Evolutionary conservation across 2,113 vertebrate species (phyloP), one percentile per base, ranked within the genome.

Genomic region (Dermatemys mawii): DNA sequence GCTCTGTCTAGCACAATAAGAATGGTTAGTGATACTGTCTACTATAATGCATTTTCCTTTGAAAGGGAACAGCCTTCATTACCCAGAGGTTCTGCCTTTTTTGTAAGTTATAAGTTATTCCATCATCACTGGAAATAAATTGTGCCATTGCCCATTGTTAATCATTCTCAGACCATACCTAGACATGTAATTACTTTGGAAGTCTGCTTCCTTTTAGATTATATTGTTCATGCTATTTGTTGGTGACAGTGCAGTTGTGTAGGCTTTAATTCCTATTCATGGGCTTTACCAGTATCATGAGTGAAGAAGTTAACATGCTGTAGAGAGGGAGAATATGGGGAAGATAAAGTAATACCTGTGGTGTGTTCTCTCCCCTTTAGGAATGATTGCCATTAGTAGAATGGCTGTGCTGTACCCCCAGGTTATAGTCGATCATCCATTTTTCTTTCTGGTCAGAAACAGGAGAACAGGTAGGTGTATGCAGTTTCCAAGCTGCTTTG

Each of bases 401-500:
- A 99, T 99, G 97, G 98, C 99, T 94, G 99, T 99, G 97, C 97
- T 99, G 93, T 99, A 99, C 89, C 99, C 99, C 48, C 99, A 99
- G 50, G 99, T 99, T 90, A 99, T 99, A 98, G 99, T 99, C 9
- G 99, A 99, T 95, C 99, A 99, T 93, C 99, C 99, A 1, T 99
- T 99, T 97, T 99, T 99, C 97, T 99, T 99, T 92, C 92, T 99
- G 97, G 98, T 99, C 97, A 98, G 99, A 97, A 99, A 99, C 90
- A 98, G 99, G 94, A 99, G 97, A 97, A 99, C 99, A 98, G 99
- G 99, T 99, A 70, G 96, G 98, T 92, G 6, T n/a, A 41, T 24
- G 41, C 53, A 78, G 17, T 27, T 26, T 29, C 60, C 46, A n/a
- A 82, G 38, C 11, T 3, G 76, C 38, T 57, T 85, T 29, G 13